A percentile compares a stretch with the other conserved stretches of the same genome.
phyloP scores from a whole-genome alignment of 2,113 vertebrate species.

The Percina caprodes region DNA sequence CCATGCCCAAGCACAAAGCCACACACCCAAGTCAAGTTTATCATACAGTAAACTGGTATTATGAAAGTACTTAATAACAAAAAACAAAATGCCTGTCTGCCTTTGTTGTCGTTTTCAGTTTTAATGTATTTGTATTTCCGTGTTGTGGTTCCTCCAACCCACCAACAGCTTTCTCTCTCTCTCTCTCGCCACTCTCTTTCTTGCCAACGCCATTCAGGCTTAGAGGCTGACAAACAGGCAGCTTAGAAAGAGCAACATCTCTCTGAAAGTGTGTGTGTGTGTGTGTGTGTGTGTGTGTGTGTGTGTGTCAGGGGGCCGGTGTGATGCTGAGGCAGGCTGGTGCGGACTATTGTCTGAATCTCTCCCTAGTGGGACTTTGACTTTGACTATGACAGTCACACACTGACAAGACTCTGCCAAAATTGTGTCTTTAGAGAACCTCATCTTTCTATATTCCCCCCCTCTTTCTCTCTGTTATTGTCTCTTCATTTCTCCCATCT shows the following conservation, averaged over 20 bases:
- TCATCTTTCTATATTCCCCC: slow-evolving; percentile 37
- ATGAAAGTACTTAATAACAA: not conserved
- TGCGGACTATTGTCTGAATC: slow-evolving; percentile 78
- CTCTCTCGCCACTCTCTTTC: slow-evolving; percentile 19
- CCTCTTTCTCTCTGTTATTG: slow-evolving; percentile 36
- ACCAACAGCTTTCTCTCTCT: slow-evolving; percentile 14
- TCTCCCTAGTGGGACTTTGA: slow-evolving; percentile 80
- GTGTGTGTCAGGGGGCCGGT: slow-evolving; percentile 37
- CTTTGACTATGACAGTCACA: slow-evolving; percentile 79
- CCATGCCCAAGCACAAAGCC: not conserved
- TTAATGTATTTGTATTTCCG: slow-evolving; percentile 30
- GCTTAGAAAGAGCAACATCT: slow-evolving; percentile 74
- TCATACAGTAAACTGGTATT: slow-evolving; percentile 4
- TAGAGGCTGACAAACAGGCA: slow-evolving; percentile 75
- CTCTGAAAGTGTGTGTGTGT: slow-evolving; percentile 41
- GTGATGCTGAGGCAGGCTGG: slow-evolving; percentile 71
- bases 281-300: slow-evolving; percentile 22
- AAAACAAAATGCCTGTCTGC: slow-evolving; percentile 19
- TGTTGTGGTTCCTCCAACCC: slow-evolving; percentile 40
- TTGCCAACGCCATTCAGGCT: slow-evolving; percentile 81
- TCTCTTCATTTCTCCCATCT: slow-evolving; percentile 49
- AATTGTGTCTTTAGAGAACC: slow-evolving; percentile 66
- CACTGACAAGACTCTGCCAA: slow-evolving; percentile 71
- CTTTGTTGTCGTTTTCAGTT: slow-evolving; percentile 26
- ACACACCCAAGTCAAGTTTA: not conserved